Conservation (phyloP, 2,888 invertebrate genomes). For the Monoplex corrugatus region DNA sequence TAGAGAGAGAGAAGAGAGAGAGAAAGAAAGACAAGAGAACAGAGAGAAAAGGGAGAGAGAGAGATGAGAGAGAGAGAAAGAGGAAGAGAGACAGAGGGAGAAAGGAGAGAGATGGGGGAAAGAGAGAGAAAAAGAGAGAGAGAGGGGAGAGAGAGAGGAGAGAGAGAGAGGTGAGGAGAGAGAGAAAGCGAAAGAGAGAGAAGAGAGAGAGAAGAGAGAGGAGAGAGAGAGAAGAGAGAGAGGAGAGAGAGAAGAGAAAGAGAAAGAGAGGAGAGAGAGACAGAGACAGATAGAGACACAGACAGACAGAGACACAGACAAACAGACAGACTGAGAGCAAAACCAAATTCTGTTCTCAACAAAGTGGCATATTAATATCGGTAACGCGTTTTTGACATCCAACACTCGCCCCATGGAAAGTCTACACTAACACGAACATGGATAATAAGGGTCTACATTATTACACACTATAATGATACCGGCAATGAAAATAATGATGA, state of each 20-base stretch:
- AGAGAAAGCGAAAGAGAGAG: not conserved
- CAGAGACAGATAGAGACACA: not conserved
- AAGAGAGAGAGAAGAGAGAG: no score
- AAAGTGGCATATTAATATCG: no score
- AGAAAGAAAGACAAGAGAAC: not conserved
- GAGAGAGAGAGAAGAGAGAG: conserved; percentile 31
- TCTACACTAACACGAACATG: no score
- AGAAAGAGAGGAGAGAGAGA: conserved; percentile 31
- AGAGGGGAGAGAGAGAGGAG: not conserved
- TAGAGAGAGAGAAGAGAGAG: no score
- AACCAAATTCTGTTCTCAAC: no score
- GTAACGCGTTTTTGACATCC: no score
- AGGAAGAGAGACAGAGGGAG: not conserved
- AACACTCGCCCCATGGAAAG: no score
- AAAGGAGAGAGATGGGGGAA: not conserved
- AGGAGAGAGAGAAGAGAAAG: not conserved
- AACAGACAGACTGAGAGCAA: no score
- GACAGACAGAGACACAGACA: not conserved
- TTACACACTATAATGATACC: no score
- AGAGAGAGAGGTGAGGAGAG: not conserved
- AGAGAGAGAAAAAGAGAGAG: not conserved
- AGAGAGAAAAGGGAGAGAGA: not conserved
- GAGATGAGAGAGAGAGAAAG: not conserved
- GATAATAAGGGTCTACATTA: no score
- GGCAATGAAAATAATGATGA: no score